Evolutionary conservation across 2,888 invertebrate species (phyloP).

Genomic region (Sminthurinus aureus): DNA sequence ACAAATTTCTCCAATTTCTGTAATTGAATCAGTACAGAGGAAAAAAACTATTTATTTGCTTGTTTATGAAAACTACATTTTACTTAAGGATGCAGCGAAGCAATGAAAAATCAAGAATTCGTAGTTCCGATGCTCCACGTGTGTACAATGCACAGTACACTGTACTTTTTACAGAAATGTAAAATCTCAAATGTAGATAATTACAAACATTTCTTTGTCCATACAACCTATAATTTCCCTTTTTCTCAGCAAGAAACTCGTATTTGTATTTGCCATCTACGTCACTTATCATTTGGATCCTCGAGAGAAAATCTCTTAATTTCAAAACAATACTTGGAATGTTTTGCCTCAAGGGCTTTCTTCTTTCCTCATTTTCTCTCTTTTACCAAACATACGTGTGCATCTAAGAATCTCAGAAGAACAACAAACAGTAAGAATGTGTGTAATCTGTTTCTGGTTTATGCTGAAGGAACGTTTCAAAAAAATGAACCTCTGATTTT

Average conservation of each 20-base stretch:
- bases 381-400: not conserved
- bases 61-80: too few relatives aligned
- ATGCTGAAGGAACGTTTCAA: too few relatives aligned
- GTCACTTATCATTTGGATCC: slow-evolving; percentile 28
- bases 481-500: not conserved
- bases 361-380: not conserved
- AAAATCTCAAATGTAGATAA: not conserved
- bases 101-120: too few relatives aligned
- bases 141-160: too few relatives aligned
- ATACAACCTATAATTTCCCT: slow-evolving; percentile 34
- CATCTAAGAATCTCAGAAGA: not conserved
- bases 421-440: not conserved
- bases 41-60: too few relatives aligned
- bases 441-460: not conserved
- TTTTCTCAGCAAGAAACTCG: slow-evolving; percentile 14
- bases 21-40: too few relatives aligned
- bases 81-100: too few relatives aligned
- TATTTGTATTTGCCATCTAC: not conserved
- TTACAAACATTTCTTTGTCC: not conserved
- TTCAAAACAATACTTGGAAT: not conserved
- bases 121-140: too few relatives aligned
- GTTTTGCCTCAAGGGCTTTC: not conserved
- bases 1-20: too few relatives aligned
- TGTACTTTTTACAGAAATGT: too few relatives aligned
- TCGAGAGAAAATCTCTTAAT: slow-evolving; percentile 26